A percentile compares a stretch with the other conserved stretches of the same genome.
phyloP scores from a whole-genome alignment of 1,140 invertebrate species.

The Anoplolepis gracilipes region DNA sequence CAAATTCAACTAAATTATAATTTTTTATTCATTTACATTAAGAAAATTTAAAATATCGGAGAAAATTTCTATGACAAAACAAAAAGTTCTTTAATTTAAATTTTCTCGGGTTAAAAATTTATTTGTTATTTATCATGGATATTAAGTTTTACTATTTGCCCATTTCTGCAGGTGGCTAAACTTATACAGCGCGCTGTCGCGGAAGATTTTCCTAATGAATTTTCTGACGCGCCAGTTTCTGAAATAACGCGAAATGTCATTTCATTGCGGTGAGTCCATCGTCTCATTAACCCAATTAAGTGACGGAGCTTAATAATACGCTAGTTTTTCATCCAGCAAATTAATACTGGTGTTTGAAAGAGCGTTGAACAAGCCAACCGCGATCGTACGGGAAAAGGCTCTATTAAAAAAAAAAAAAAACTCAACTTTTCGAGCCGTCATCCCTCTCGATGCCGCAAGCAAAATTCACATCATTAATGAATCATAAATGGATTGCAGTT shows the following conservation, averaged over 20 bases:
- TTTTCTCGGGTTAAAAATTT: background rate
- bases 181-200: background rate
- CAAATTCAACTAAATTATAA: too few species aligned
- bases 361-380: constrained; percentile 65
- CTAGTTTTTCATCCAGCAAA: constrained; percentile 73
- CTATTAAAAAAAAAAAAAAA: constrained; percentile 66
- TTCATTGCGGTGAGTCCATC: constrained; percentile 74
- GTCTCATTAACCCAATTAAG: constrained; percentile 83
- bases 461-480: constrained; percentile 63
- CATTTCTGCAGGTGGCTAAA: background rate
- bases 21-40: background rate
- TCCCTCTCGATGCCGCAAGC: constrained; percentile 38
- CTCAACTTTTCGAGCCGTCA: constrained; percentile 47
- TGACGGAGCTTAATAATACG: constrained; percentile 77
- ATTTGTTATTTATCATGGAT: background rate
- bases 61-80: background rate
- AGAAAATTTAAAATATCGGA: constrained; percentile 7
- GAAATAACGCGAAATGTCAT: constrained; percentile 71
- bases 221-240: constrained; percentile 52
- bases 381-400: constrained; percentile 52
- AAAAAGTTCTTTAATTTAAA: background rate
- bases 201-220: constrained; percentile 69
- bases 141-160: background rate
- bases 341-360: constrained; percentile 66
- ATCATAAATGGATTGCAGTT: constrained; percentile 59